These are phyloP conservation scores for Gibbula magus DNA, from an alignment of 2,888 invertebrate genomes.

Conservation along the genomic window DNA sequence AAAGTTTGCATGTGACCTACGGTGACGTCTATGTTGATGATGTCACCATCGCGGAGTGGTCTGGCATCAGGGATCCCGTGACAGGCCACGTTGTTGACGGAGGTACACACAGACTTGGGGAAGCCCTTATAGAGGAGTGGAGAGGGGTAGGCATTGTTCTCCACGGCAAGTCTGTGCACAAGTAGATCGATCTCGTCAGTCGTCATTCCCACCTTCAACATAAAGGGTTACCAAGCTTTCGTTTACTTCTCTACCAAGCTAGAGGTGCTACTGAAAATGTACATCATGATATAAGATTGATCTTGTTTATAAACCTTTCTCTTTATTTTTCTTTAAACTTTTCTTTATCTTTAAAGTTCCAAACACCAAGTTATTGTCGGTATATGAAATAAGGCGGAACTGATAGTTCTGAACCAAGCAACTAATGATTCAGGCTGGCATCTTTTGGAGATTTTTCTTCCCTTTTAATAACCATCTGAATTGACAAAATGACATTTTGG, in stretches of 20 bases:
- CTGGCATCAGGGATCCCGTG: conserved; percentile 95
- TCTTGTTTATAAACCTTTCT: background rate
- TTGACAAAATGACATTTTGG: too few relatives aligned
- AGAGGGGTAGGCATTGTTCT: conserved; percentile 89
- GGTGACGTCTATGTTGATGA: conserved; percentile 92
- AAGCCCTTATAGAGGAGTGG: conserved; percentile 89
- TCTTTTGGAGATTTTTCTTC: too few relatives aligned
- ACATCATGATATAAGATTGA: background rate
- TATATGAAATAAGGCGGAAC: too few relatives aligned
- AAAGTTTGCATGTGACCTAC: too few relatives aligned
- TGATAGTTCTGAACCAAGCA: too few relatives aligned
- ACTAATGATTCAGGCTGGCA: too few relatives aligned
- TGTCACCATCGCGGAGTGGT: conserved; percentile 86
- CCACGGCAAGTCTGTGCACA: conserved; percentile 83
- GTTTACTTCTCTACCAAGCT: too few relatives aligned
- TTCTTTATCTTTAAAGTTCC: background rate
- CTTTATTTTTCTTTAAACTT: too few relatives aligned
- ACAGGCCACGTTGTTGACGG: conserved; percentile 92
- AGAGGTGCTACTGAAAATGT: background rate
- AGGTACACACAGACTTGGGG: conserved; percentile 93
- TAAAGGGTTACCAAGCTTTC: background rate
- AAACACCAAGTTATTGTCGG: too few relatives aligned
- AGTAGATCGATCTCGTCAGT: conserved; percentile 89
- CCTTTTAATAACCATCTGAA: too few relatives aligned
- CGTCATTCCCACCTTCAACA: conserved; percentile 80